Conservation (phyloP, 2,797 vertebrate species). For the Megaceryle alcyon region DNA sequence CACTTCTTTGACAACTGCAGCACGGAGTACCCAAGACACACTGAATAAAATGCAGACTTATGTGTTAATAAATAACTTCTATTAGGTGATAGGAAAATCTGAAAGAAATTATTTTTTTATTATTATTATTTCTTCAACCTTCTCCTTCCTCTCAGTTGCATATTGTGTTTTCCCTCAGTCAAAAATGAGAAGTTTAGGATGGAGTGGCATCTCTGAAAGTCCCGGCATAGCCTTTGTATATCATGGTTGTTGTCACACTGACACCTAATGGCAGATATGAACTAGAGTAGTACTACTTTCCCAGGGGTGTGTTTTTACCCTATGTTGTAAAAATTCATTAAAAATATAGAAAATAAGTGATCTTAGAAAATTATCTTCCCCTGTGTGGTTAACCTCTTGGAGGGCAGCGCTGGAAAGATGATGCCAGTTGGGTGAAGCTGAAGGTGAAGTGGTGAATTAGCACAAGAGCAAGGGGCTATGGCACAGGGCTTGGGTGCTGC, state of each 20-base stretch:
- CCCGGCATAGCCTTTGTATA: background rate
- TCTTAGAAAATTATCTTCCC: background rate
- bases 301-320: background rate
- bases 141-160: background rate
- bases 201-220: background rate
- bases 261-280: conserved; percentile 57
- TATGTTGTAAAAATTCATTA: background rate
- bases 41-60: background rate
- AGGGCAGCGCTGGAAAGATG: background rate
- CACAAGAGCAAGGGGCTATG: rapidly evolving
- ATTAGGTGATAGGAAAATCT: background rate
- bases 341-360: background rate
- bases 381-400: background rate
- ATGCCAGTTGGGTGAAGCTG: background rate
- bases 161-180: background rate
- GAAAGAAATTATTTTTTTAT: background rate
- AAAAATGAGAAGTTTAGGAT: background rate
- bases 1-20: background rate
- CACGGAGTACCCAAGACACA: background rate
- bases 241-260: conserved; percentile 70
- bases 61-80: background rate
- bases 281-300: background rate
- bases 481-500: background rate
- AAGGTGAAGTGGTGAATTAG: rapidly evolving
- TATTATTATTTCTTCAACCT: background rate